Evolutionary conservation across 2,888 invertebrate species (phyloP).

Genomic region (Emmelina monodactyla): DNA sequence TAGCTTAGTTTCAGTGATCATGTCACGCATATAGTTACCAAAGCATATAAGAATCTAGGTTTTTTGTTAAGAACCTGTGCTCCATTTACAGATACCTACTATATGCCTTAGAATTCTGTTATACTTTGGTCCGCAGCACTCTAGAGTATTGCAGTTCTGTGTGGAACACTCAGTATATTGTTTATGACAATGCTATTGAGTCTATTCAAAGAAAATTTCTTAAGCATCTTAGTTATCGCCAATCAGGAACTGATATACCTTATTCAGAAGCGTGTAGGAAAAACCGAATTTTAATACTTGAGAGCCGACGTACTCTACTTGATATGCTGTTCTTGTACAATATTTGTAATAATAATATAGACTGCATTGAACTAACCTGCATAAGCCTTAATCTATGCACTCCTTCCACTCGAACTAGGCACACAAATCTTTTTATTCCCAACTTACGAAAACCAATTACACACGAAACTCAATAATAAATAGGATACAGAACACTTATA

Average conservation of each 20-base stretch:
- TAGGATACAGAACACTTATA: conserved; percentile 1
- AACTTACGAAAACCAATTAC: not conserved
- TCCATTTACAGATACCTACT: conserved; percentile 1
- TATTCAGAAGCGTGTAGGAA: not conserved
- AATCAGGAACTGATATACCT: not conserved
- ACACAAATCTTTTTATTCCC: not conserved
- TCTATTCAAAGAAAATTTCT: conserved; percentile 1
- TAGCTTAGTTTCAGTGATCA: not conserved
- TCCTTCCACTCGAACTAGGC: not conserved
- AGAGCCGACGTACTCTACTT: not conserved
- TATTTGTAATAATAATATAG: not conserved
- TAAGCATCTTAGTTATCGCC: not conserved
- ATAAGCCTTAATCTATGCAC: not conserved
- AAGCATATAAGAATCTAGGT: conserved; percentile 2
- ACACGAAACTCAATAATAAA: not conserved
- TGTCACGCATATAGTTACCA: not conserved
- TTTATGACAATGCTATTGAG: conserved; percentile 1
- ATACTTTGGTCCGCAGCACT: conserved; percentile 3
- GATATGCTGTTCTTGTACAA: not conserved
- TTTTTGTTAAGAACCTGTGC: conserved; percentile 1
- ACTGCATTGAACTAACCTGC: not conserved
- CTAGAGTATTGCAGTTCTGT: conserved; percentile 2
- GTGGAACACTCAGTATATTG: conserved; percentile 1
- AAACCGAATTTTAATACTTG: not conserved
- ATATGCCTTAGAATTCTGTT: no score